Evolutionary conservation across 2,113 vertebrate genomes (phyloP).

Genomic region (Syrrhaptes paradoxus): DNA sequence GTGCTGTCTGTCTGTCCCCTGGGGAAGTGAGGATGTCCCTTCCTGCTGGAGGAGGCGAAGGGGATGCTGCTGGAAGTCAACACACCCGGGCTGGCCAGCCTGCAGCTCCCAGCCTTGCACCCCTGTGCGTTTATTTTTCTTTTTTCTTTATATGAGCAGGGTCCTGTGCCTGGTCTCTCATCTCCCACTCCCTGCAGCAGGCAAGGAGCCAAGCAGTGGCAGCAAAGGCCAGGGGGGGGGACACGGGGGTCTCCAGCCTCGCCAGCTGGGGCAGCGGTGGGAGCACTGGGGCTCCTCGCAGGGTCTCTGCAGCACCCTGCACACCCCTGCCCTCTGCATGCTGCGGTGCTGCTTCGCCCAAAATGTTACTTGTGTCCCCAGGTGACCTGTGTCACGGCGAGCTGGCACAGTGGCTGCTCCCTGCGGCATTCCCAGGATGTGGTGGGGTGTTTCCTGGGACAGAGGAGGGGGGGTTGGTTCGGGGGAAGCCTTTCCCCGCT

Average conservation of each 20-base stretch:
- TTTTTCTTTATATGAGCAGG: neutral
- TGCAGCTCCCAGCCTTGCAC: neutral
- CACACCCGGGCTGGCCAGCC: neutral
- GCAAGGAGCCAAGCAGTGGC: neutral
- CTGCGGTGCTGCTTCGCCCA: neutral
- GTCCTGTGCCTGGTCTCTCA: neutral
- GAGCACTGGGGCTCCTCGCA: neutral
- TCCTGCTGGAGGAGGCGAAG: neutral
- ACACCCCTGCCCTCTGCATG: neutral
- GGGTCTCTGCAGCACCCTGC: neutral
- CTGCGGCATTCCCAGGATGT: accelerated
- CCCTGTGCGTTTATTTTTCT: neutral
- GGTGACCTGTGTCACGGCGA: neutral
- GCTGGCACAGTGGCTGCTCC: neutral
- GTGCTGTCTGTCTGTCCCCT: neutral
- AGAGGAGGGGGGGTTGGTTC: neutral
- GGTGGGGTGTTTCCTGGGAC: neutral
- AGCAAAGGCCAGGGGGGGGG: neutral
- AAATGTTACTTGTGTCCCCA: neutral
- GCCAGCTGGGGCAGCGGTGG: neutral
- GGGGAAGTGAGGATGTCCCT: neutral
- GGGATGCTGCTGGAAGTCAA: neutral
- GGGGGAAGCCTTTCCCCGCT: neutral
- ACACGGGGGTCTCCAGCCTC: neutral
- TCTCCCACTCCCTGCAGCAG: neutral